phyloP scores from a whole-genome alignment of 2,797 vertebrate species.

The Lophotriccus pileatus region DNA sequence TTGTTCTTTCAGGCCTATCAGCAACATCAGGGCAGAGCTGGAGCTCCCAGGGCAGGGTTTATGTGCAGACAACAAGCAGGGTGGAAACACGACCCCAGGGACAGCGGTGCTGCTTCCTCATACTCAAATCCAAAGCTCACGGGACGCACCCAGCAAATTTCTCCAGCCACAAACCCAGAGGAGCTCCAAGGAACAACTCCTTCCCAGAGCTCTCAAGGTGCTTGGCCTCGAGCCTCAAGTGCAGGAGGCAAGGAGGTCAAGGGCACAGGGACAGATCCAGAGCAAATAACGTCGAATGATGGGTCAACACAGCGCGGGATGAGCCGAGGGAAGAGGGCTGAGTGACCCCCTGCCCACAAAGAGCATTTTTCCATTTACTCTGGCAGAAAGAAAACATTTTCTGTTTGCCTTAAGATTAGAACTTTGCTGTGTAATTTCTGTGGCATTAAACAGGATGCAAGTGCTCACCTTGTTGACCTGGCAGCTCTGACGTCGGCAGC shows the following conservation, averaged over 20 bases:
- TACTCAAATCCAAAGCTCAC: neutral
- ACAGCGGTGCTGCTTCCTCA: neutral
- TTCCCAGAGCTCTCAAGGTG: neutral
- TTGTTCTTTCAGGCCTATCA: neutral
- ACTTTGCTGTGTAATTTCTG: neutral
- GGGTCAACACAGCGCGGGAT: neutral
- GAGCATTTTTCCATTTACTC: neutral
- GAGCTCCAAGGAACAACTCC: neutral
- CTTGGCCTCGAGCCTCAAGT: neutral
- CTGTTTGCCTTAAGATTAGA: neutral
- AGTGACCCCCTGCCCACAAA: neutral
- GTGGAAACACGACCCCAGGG: neutral
- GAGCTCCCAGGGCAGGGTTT: neutral
- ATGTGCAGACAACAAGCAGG: neutral
- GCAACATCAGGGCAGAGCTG: neutral
- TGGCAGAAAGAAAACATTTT: neutral
- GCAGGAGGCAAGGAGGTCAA: neutral
- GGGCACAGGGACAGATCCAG: neutral
- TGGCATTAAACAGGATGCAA: neutral
- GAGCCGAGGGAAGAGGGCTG: neutral
- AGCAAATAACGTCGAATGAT: fast-evolving
- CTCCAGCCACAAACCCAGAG: neutral
- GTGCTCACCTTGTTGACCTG: neutral
- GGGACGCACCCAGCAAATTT: neutral
- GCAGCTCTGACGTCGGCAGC: neutral